Base-by-base conservation (phyloP, 2,113 vertebrate species). In the Nesoenas mayeri region DNA sequence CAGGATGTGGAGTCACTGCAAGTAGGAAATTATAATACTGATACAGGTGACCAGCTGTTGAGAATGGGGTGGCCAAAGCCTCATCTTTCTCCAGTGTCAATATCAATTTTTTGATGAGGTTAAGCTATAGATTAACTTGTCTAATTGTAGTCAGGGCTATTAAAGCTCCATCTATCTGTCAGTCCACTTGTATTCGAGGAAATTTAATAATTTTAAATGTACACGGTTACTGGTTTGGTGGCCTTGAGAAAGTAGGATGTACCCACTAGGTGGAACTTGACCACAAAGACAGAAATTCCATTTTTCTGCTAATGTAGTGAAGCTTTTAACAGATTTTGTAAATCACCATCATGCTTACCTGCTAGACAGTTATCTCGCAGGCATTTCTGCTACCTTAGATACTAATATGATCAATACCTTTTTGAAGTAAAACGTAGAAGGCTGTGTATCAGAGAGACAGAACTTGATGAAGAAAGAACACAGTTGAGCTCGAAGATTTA, bases 1-100 rank as follows among this genome's bases (percentile, higher is more conserved):
- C 47, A 66, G 85, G 31, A 29, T 40, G 58, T 38, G 47, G 44
- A 61, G 53, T 66, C n/a, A 26, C 5, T 65, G 47, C 65, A 65
- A 80, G 34, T 15, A 77, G 24, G 40, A 72, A 57, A 47, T 60
- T 0, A 0, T 61, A 56, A 11, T 38, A 67, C 47, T 1, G 3
- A 3, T 78, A 42, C 21, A 85, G 60, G 65, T 81, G 80, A 66
- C 70, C 47, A 81, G 36, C 75, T 81, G 53, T 54, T 85, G 85
- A 51, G 80, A 80, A 28, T 19, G 19, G 22, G 20, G 19, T 48
- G 62, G 38, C 53, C 66, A 79, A 67, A 79, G 54, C 77, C 31
- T 53, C 11, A 28, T 67, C 32, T 12, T 10, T 66, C 15, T 81
- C 20, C 32, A 65, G 32, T 31, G 18, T 75, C 24, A 70, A 54